These are phyloP conservation scores for Chirona hameri DNA, from an alignment of 2,888 invertebrate species.

Conservation along the genomic window DNA sequence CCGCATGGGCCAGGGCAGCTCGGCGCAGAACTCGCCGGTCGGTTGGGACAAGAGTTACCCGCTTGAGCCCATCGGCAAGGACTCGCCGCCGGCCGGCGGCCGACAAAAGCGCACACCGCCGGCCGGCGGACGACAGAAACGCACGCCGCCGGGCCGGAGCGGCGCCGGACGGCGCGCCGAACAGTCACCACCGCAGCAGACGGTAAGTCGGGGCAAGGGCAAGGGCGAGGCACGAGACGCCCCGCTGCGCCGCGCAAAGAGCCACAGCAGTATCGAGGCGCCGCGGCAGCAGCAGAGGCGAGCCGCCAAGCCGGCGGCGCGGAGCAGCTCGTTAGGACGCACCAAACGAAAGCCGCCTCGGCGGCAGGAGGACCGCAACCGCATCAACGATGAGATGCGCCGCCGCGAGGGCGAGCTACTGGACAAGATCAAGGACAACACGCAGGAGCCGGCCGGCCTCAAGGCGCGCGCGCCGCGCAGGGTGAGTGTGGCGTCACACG, in stretches of 20 bases:
- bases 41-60: constrained; percentile 43
- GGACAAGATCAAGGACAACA: background rate
- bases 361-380: background rate
- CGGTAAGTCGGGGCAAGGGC: background rate
- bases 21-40: constrained; percentile 32
- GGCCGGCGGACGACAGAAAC: background rate
- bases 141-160: background rate
- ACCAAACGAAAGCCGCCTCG: background rate
- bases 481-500: background rate
- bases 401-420: background rate
- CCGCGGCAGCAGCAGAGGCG: background rate
- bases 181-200: background rate
- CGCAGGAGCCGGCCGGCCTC: background rate
- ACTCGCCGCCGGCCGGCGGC: background rate
- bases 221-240: background rate
- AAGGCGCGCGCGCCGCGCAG: background rate
- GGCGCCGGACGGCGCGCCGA: background rate
- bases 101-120: background rate
- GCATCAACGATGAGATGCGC: background rate
- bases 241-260: background rate
- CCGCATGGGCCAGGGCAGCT: background rate
- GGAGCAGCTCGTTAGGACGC: background rate
- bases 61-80: constrained; percentile 45
- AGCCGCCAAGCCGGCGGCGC: background rate
- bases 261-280: background rate